Evolutionary conservation across 2,888 invertebrate genomes (phyloP).

Genomic region (Tolmerus cingulatus): DNA sequence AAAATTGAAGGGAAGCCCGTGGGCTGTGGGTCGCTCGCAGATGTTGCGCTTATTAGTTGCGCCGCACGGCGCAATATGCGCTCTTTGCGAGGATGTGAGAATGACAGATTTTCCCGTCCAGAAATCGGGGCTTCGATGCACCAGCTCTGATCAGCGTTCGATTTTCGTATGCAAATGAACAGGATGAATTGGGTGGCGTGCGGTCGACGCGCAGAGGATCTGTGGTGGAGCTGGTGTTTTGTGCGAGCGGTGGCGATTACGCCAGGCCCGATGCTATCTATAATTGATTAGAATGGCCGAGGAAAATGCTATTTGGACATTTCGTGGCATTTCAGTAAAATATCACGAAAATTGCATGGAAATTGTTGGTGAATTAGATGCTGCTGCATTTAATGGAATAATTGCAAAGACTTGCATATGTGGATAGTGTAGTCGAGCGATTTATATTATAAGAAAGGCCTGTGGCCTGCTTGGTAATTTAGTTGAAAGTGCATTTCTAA

Average conservation of each 20-base stretch:
- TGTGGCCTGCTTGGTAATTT: not conserved
- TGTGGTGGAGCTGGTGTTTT: not conserved
- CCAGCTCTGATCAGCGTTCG: not conserved
- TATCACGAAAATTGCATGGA: not conserved
- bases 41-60: not conserved
- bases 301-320: not conserved
- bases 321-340: not conserved
- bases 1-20: slow-evolving; percentile 32
- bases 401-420: not conserved
- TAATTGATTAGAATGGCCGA: not conserved
- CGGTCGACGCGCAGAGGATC: not conserved
- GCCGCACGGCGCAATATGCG: not conserved
- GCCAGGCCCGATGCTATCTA: not conserved
- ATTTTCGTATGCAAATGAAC: slow-evolving; percentile 25
- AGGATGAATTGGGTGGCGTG: not conserved
- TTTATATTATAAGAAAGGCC: not conserved
- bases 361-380: not conserved
- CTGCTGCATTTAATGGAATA: not conserved
- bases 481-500: too few relatives aligned
- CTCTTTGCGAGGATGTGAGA: not conserved
- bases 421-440: not conserved
- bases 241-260: not conserved
- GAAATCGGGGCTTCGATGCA: not conserved
- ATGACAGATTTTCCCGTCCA: slow-evolving; percentile 2
- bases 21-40: slow-evolving; percentile 8